Evolutionary conservation across 2,888 invertebrate genomes (phyloP).

Genomic region (Tetrapedia diversipes): DNA sequence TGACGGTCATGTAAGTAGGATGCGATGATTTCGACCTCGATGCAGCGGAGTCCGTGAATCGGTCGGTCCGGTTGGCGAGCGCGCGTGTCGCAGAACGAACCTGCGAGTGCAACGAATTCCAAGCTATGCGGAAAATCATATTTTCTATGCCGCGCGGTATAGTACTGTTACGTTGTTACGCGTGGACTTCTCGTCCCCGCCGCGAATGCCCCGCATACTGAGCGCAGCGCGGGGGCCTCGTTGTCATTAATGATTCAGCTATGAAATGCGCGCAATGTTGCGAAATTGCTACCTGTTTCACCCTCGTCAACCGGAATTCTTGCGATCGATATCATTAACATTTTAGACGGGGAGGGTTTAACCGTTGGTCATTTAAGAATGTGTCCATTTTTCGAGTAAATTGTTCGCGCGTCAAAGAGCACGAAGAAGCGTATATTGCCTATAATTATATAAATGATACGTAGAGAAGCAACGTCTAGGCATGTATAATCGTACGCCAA

Average conservation of each 20-base stretch:
- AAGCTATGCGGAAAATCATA: conserved; percentile 46
- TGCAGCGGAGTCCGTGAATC: background rate
- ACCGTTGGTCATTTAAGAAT: too few species aligned
- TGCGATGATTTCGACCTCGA: conserved; percentile 5
- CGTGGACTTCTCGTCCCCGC: conserved; percentile 36
- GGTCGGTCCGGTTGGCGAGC: background rate
- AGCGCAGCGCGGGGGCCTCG: background rate
- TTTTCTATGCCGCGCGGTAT: conserved; percentile 36
- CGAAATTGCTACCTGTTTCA: background rate
- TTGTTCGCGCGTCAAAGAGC: too few species aligned
- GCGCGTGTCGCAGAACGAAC: conserved; percentile 20
- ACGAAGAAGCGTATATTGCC: too few species aligned
- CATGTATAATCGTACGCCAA: too few species aligned
- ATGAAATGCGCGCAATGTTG: conserved; percentile 5
- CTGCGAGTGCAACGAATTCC: conserved; percentile 43
- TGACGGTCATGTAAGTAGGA: background rate
- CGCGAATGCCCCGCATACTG: conserved; percentile 20
- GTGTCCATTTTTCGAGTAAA: too few species aligned
- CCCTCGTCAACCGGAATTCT: background rate
- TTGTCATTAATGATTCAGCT: conserved; percentile 29
- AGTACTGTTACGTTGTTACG: conserved; percentile 45
- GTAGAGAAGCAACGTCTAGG: too few species aligned
- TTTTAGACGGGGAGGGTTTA: too few species aligned
- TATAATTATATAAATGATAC: too few species aligned
- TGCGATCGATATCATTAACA: background rate